These are phyloP conservation scores for Oncorhynchus kisutch DNA, from an alignment of 2,113 vertebrate species.

Conservation along the genomic window DNA sequence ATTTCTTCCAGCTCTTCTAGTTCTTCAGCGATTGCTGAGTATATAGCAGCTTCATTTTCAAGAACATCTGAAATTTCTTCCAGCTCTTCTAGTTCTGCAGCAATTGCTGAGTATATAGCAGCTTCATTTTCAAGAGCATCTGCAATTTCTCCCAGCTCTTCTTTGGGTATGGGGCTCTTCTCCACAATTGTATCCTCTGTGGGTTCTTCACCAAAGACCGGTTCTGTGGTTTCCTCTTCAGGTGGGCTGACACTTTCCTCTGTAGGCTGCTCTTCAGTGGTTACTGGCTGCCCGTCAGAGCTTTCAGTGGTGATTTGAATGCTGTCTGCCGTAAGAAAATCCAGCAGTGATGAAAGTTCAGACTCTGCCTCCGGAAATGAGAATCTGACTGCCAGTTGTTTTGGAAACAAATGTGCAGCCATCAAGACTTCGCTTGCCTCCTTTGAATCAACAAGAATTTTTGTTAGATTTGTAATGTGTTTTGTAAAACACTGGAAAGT, in stretches of 20 bases:
- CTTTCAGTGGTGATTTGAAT: not conserved
- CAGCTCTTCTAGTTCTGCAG: not conserved
- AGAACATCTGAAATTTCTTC: no score
- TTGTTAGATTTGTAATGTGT: constrained; percentile 22
- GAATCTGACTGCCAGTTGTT: no score
- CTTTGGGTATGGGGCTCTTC: not conserved
- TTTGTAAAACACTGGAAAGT: not conserved
- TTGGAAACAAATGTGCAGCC: no score
- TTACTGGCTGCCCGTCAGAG: not conserved
- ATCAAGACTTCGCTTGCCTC: not conserved
- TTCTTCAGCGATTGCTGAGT: not conserved
- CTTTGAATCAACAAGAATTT: constrained; percentile 45
- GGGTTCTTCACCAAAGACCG: not conserved
- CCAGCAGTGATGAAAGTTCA: no score
- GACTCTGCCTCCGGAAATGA: no score
- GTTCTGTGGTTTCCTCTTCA: not conserved
- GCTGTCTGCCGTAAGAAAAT: not conserved
- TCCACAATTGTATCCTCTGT: not conserved
- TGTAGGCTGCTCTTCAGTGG: not conserved
- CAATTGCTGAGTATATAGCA: not conserved
- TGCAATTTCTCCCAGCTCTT: not conserved
- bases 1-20: not conserved
- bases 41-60: no score
- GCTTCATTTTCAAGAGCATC: not conserved
- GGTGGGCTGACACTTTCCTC: not conserved